A percentile compares a stretch with the other conserved stretches of the same genome.
phyloP scores from a whole-genome alignment of 2,113 vertebrate species.

The Corvus hawaiiensis region DNA sequence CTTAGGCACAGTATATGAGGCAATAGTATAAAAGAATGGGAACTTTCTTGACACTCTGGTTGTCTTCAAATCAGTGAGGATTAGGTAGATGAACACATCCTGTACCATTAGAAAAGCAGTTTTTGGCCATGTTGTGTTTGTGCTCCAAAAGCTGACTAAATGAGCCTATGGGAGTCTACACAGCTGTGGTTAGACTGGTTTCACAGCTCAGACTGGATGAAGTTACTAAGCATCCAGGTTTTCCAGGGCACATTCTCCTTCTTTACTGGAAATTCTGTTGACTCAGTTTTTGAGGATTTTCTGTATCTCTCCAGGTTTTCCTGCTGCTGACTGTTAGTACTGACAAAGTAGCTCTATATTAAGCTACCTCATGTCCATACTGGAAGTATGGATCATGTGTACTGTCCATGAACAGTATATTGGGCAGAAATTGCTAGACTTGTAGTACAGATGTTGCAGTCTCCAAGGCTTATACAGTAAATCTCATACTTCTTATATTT shows the following conservation, averaged over 20 bases:
- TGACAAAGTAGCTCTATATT: background rate
- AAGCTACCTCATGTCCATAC: background rate
- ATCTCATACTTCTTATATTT: background rate
- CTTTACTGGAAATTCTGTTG: background rate
- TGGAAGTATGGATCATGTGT: background rate
- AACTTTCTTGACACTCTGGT: background rate
- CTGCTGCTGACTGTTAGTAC: background rate
- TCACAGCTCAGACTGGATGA: background rate
- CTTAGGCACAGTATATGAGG: background rate
- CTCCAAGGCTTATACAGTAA: background rate
- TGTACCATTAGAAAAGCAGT: background rate
- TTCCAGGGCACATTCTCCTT: background rate
- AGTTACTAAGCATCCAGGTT: background rate
- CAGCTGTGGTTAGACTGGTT: background rate
- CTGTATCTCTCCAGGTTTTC: background rate
- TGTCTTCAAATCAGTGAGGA: background rate
- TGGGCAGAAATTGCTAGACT: background rate
- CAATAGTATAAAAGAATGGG: background rate
- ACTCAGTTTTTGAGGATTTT: background rate
- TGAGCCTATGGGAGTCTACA: background rate
- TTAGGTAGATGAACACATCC: background rate
- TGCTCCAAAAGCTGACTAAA: background rate
- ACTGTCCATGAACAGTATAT: background rate
- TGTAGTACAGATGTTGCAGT: rapidly evolving
- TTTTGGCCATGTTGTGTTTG: background rate